Evolutionary conservation across 2,113 vertebrate genomes (phyloP).

Genomic region (Tachysurus vachellii): DNA sequence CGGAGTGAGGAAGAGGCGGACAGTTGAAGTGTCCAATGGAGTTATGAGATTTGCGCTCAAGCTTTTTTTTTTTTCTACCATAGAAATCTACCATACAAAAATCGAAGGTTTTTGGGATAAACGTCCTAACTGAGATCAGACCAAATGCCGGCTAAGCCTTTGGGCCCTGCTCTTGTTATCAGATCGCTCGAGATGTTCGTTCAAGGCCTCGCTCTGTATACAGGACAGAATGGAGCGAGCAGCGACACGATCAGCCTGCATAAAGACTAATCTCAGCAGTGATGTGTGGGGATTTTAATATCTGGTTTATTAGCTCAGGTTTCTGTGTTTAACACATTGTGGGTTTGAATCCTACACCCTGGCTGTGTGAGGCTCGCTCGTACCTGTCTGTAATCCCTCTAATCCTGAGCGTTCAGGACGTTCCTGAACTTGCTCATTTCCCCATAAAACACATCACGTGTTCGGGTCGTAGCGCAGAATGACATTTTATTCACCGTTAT

Average conservation of each 20-base stretch:
- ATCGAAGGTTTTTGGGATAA: not conserved
- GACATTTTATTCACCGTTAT: not conserved
- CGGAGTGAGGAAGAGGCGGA: too few relatives aligned
- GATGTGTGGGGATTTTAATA: not conserved
- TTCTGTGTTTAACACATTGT: not conserved
- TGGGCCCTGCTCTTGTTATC: not conserved
- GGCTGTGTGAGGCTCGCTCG: not conserved
- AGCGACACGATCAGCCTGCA: not conserved
- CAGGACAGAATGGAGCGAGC: not conserved
- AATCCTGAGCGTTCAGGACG: too few relatives aligned
- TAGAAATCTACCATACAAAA: not conserved
- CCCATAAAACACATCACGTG: not conserved
- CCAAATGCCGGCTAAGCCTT: not conserved
- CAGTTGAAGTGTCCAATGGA: too few relatives aligned
- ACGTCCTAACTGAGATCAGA: not conserved
- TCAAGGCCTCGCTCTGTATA: too few relatives aligned
- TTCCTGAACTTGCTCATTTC: too few relatives aligned
- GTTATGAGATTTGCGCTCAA: too few relatives aligned
- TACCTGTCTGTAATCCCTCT: slow-evolving; percentile 1
- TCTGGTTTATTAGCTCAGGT: too few relatives aligned
- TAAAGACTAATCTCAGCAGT: not conserved
- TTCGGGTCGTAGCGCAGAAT: not conserved
- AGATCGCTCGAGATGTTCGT: not conserved
- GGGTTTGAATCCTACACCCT: not conserved
- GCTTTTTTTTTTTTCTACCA: too few relatives aligned